Percentiles rank a stretch among this genome's conserved stretches.
Conservation (phyloP, 2,113 vertebrate genomes). For the Sula dactylatra region DNA sequence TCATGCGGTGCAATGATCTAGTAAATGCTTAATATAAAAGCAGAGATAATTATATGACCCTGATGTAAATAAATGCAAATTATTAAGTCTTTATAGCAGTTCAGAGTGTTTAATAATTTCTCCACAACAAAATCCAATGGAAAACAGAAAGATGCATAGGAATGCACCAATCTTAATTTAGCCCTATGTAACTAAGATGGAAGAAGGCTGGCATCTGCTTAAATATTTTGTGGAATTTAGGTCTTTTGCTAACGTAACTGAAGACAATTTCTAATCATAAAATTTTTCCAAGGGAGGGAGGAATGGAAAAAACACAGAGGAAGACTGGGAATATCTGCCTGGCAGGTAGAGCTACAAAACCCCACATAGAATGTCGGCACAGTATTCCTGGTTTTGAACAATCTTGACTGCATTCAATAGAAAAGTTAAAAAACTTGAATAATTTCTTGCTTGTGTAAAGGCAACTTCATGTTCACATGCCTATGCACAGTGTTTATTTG, state of each 20-base stretch:
- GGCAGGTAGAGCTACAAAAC: not conserved
- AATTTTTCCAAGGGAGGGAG: not conserved
- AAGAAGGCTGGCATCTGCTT: not conserved
- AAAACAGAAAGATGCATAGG: not conserved
- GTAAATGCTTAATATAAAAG: not conserved
- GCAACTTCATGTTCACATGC: not conserved
- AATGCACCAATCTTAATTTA: not conserved
- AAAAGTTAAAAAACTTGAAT: not conserved
- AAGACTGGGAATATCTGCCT: not conserved
- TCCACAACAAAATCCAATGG: not conserved
- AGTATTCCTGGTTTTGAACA: not conserved
- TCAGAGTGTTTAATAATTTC: not conserved
- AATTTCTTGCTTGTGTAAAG: not conserved
- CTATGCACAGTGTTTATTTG: not conserved
- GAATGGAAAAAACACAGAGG: not conserved
- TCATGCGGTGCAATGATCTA: not conserved
- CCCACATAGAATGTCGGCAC: not conserved
- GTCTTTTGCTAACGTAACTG: not conserved
- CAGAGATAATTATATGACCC: not conserved
- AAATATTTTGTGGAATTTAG: not conserved
- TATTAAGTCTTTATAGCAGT: not conserved
- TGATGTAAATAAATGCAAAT: not conserved
- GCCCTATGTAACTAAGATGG: not conserved
- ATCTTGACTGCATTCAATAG: not conserved
- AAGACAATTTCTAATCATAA: not conserved